Evolutionary conservation across 2,113 vertebrate genomes (phyloP).

Genomic region (Hepsetus odoe): DNA sequence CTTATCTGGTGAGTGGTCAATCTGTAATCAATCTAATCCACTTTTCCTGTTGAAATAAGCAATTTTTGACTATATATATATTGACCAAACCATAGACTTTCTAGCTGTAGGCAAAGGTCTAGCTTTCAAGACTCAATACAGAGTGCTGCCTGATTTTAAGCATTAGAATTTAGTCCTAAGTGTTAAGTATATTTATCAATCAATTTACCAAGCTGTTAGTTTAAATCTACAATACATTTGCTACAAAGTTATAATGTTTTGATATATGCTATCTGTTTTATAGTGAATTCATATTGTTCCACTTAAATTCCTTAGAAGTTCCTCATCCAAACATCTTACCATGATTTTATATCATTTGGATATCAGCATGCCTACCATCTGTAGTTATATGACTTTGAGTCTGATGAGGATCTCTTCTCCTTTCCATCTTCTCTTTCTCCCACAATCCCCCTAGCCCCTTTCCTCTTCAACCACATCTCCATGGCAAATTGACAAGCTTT

Average conservation of each 20-base stretch:
- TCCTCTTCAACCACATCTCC: constrained; percentile 54
- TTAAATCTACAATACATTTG: background rate
- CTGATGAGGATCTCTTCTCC: constrained; percentile 23
- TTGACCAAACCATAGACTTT: too few species aligned
- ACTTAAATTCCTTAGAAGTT: background rate
- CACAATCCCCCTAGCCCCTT: constrained; percentile 32
- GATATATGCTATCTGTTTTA: background rate
- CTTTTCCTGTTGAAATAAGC: too few species aligned
- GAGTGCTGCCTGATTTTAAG: too few species aligned
- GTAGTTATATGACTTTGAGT: constrained; percentile 25
- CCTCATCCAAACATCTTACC: background rate
- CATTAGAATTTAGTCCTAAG: too few species aligned
- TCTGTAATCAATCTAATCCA: too few species aligned
- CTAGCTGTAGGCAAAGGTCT: too few species aligned
- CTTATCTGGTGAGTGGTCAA: too few species aligned
- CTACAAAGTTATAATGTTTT: background rate
- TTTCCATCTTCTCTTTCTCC: constrained; percentile 5
- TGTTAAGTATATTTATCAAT: background rate
- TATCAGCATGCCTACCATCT: constrained; percentile 25
- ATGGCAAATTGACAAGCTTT: constrained; percentile 59
- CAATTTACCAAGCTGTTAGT: background rate
- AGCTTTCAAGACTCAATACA: too few species aligned
- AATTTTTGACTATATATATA: too few species aligned
- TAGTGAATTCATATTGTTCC: constrained; percentile 14
- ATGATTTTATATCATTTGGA: constrained; percentile 14